Evolutionary conservation across 2,113 vertebrate genomes (phyloP), one percentile per base, ranked within the genome.

Genomic region (Epinephelus cyanopodus): DNA sequence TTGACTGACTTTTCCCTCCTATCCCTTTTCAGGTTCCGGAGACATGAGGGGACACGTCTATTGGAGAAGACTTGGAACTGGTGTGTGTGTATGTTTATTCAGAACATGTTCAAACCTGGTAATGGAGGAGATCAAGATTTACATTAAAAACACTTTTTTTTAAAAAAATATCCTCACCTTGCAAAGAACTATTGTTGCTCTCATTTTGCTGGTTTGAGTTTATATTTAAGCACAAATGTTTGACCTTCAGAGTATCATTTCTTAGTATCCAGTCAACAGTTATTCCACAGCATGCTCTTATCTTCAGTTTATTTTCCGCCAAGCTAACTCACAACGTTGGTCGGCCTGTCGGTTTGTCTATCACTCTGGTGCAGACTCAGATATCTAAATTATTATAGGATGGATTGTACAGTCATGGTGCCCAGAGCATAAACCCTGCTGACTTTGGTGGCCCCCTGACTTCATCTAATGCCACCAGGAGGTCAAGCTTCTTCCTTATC

Each of bases 31-130:
- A 78, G 65, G 81, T 89, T 92, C 90, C 87, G 77, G 90, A 87
- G 91, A 83, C 92, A 87, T 80, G 92, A 94, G 77, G 69, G 60
- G 79, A 89, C 94, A 93, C 37, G 93, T 92, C 78, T 58, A 37
- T 53, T 69, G 83, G 61, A 88, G 85, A 83, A 65, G 79, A 84
- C 79, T 73, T 78, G 57, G 33, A 69, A 67, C 25, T 50, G 53
- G 29, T 48, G 53, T 52, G 21, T 50, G 33, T 50, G 47, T 74
- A 2, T 76, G 62, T 76, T 77, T 64, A 87, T 87, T 74, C 77
- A 81, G 74, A 84, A 79, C 88, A 90, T 89, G 92, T 91, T 83
- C 67, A 79, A 83, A 80, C 88, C 61, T 90, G 87, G 60, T 74
- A 63, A 79, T 25, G 48, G 63, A 74, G 17, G 63, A 79, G 48